Conservation (phyloP, 2,888 invertebrate genomes). For the Microctonus brassicae region DNA sequence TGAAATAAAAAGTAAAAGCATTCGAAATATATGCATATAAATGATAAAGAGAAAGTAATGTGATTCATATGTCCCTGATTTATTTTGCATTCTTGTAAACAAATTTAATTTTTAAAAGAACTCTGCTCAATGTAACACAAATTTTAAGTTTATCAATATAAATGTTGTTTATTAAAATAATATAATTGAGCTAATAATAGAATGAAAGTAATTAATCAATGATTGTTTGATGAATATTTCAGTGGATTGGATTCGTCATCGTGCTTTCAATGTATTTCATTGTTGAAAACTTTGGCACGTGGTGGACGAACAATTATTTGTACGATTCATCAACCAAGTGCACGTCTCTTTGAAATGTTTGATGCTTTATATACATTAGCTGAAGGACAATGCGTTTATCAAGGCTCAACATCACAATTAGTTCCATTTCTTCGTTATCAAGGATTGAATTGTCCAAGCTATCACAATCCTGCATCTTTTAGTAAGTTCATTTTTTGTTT, state of each 20-base stretch:
- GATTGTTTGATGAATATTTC: constrained; percentile 36
- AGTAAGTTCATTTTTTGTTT: constrained; percentile 70
- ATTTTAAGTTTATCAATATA: too few relatives aligned
- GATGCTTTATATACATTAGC: constrained; percentile 94
- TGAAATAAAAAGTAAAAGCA: neutral
- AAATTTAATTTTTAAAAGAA: neutral
- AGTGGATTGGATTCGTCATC: constrained; percentile 96
- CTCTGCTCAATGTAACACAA: too few relatives aligned
- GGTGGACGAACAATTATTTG: constrained; percentile 96
- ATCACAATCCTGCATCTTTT: constrained; percentile 97
- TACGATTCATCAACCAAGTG: constrained; percentile 97
- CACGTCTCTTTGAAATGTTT: constrained; percentile 95
- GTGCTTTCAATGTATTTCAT: constrained; percentile 92
- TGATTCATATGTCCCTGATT: constrained; percentile 9
- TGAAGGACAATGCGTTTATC: constrained; percentile 95
- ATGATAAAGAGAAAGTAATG: constrained; percentile 37
- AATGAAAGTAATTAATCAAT: neutral
- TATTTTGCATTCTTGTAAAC: neutral
- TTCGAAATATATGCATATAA: neutral
- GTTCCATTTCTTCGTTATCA: constrained; percentile 86
- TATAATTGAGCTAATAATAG: neutral
- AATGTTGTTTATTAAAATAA: too few relatives aligned
- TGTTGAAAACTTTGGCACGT: constrained; percentile 88
- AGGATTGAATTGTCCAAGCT: constrained; percentile 91
- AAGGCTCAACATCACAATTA: constrained; percentile 87